Evolutionary conservation across 1,140 invertebrate genomes (phyloP).

Genomic region (Hesperophylax magnus): DNA sequence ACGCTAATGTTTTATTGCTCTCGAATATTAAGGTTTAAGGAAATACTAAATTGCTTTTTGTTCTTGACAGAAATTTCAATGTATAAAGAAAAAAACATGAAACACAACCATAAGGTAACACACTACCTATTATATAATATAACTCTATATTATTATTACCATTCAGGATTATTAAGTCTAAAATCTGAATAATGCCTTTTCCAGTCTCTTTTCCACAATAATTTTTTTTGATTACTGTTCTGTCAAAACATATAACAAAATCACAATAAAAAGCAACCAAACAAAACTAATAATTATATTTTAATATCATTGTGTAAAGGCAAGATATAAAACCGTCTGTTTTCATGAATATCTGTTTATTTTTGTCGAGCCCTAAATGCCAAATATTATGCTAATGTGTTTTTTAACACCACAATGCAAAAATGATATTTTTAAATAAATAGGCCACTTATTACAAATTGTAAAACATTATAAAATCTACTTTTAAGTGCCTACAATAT

Average conservation of each 20-base stretch:
- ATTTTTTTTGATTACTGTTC: slow-evolving; percentile 22
- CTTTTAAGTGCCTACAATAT: too few species aligned
- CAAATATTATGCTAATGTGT: too few species aligned
- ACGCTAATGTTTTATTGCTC: slow-evolving; percentile 28
- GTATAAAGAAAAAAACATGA: slow-evolving; percentile 25
- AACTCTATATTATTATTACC: slow-evolving; percentile 27
- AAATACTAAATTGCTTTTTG: slow-evolving; percentile 29
- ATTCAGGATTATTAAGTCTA: slow-evolving; percentile 16
- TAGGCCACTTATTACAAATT: too few species aligned
- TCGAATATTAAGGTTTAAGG: slow-evolving; percentile 22
- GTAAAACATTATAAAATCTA: too few species aligned
- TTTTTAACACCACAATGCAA: too few species aligned
- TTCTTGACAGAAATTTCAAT: slow-evolving; percentile 26
- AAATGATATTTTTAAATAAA: too few species aligned
- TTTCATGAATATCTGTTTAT: too few species aligned
- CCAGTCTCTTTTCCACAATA: slow-evolving; percentile 46
- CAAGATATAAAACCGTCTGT: slow-evolving; percentile 55
- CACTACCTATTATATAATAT: slow-evolving; percentile 36
- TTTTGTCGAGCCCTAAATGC: too few species aligned
- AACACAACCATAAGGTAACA: slow-evolving; percentile 50
- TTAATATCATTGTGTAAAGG: slow-evolving; percentile 58
- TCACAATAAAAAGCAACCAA: slow-evolving; percentile 48
- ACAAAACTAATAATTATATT: slow-evolving; percentile 46
- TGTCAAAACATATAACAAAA: slow-evolving; percentile 42
- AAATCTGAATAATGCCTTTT: slow-evolving; percentile 41